Percentiles rank a stretch among this genome's conserved stretches.
phyloP scores from a whole-genome alignment of 2,888 invertebrate genomes.

The Calameuta filiformis region DNA sequence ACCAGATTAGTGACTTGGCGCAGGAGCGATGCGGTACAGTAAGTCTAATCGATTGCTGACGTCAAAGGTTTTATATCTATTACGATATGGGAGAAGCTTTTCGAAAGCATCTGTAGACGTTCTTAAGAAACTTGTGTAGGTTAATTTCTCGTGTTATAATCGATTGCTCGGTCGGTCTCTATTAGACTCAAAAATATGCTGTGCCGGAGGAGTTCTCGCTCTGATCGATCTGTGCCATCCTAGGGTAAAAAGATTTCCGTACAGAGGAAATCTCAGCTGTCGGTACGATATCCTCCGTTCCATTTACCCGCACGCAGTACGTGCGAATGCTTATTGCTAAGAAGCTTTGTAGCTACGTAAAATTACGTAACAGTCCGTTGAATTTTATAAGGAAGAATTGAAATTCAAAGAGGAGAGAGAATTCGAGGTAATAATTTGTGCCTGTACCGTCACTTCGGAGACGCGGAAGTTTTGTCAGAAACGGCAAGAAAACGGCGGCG shows the following conservation, averaged over 20 bases:
- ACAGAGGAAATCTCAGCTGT: background rate
- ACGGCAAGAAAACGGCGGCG: conserved; percentile 13
- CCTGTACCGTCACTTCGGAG: background rate
- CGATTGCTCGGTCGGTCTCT: background rate
- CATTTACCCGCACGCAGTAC: background rate
- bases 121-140: background rate
- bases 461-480: background rate
- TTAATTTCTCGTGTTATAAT: background rate
- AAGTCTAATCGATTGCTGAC: background rate
- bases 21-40: background rate
- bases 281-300: background rate
- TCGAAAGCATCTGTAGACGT: background rate
- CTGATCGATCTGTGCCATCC: background rate
- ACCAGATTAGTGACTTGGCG: background rate
- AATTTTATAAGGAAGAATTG: background rate
- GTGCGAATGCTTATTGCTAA: background rate
- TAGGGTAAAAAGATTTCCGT: background rate
- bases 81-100: background rate
- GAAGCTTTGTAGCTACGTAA: background rate
- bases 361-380: background rate
- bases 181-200: background rate
- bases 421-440: background rate
- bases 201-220: background rate
- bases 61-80: background rate
- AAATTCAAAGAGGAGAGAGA: background rate